phyloP scores from a whole-genome alignment of 2,113 vertebrate genomes.

The Castor canadensis region DNA sequence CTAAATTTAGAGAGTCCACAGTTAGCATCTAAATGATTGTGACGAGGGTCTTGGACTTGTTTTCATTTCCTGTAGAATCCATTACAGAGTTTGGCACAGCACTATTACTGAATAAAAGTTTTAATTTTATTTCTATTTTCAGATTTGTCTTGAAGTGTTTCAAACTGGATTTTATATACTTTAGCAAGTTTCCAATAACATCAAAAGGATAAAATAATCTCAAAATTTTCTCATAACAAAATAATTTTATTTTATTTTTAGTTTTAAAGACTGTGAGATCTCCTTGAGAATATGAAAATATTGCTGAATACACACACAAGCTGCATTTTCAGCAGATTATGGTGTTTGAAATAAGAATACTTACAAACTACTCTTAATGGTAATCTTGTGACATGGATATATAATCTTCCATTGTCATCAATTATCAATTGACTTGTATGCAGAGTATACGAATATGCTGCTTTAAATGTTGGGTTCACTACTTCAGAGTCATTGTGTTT shows the following conservation, averaged over 20 bases:
- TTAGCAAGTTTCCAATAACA: background rate
- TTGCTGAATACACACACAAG: background rate
- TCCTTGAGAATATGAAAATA: background rate
- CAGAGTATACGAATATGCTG: background rate
- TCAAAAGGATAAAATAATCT: background rate
- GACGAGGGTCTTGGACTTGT: background rate
- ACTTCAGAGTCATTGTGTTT: background rate
- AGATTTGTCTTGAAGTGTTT: slow-evolving; percentile 21
- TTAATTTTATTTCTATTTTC: slow-evolving; percentile 32
- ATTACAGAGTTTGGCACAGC: background rate
- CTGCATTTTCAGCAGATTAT: background rate
- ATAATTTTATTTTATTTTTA: background rate
- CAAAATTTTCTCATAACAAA: background rate
- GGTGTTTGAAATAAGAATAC: background rate
- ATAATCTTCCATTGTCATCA: background rate
- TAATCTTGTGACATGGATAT: background rate
- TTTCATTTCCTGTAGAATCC: background rate
- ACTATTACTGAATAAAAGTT: background rate
- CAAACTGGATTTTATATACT: background rate
- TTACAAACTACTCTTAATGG: background rate
- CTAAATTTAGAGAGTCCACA: background rate
- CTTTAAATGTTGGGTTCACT: background rate
- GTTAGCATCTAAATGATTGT: background rate
- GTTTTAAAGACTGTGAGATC: background rate
- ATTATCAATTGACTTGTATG: background rate